A percentile compares a stretch with the other conserved stretches of the same genome.
Conservation (phyloP, 2,888 invertebrate species). For the Tipula unca region DNA sequence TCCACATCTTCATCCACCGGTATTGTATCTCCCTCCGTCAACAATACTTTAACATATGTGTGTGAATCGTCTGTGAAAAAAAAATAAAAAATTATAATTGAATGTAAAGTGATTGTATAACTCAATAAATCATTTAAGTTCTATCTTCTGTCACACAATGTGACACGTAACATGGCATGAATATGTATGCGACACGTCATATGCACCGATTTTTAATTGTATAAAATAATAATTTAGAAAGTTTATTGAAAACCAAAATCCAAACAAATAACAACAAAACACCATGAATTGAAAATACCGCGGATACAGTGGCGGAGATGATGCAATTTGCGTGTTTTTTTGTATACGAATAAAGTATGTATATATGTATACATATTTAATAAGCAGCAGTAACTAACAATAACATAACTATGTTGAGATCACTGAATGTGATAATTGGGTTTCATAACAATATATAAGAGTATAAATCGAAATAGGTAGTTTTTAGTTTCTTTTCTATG, state of each 20-base stretch:
- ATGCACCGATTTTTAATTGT: background rate
- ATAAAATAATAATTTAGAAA: background rate
- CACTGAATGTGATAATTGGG: background rate
- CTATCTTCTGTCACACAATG: no score
- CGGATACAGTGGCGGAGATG: background rate
- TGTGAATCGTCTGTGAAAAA: slow-evolving; percentile 26
- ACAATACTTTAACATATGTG: slow-evolving; percentile 34
- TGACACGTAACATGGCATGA: background rate
- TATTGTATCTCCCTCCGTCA: slow-evolving; percentile 34
- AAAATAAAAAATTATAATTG: background rate
- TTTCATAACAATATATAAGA: background rate
- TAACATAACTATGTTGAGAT: background rate
- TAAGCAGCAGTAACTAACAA: background rate
- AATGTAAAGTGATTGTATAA: background rate
- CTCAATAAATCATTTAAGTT: no score
- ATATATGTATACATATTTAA: no score
- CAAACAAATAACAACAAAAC: background rate
- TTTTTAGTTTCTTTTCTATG: background rate
- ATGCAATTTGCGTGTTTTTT: background rate
- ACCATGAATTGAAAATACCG: background rate
- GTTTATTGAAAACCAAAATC: background rate
- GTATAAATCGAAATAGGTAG: background rate
- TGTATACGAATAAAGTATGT: background rate
- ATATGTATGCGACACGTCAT: background rate
- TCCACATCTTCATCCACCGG: slow-evolving; percentile 33